These are phyloP conservation scores for Oncorhynchus kisutch DNA, from an alignment of 2,113 vertebrate genomes.

Conservation along the genomic window DNA sequence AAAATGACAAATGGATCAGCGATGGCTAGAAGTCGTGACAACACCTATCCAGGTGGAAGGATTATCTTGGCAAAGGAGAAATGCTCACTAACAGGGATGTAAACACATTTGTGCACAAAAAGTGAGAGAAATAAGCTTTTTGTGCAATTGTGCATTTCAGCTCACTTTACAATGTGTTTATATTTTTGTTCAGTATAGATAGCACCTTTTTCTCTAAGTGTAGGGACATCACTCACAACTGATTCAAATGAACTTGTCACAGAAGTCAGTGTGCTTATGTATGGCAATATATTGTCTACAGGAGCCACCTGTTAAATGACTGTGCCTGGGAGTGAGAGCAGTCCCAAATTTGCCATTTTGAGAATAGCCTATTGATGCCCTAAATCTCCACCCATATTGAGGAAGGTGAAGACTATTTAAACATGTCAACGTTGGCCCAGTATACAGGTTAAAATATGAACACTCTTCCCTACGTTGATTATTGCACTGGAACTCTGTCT, in stretches of 20 bases:
- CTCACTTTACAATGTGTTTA: too few relatives aligned
- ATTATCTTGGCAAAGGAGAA: too few relatives aligned
- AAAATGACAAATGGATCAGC: too few relatives aligned
- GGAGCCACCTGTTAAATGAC: neutral
- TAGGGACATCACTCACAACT: neutral
- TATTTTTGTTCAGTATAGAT: too few relatives aligned
- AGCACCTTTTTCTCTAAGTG: too few relatives aligned
- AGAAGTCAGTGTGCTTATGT: neutral
- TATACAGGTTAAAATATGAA: slow-evolving; percentile 15
- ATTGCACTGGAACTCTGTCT: slow-evolving; percentile 28
- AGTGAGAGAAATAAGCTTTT: too few relatives aligned
- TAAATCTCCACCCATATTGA: neutral
- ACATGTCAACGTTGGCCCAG: slow-evolving; percentile 15
- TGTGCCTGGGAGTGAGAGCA: neutral
- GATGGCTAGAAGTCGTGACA: too few relatives aligned
- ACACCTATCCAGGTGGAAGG: too few relatives aligned
- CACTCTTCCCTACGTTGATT: slow-evolving; percentile 24
- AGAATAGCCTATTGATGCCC: too few relatives aligned
- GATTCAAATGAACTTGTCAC: neutral
- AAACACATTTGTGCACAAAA: too few relatives aligned
- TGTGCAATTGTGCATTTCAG: too few relatives aligned
- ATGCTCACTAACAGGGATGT: too few relatives aligned
- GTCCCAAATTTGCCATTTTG: neutral
- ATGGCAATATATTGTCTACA: neutral
- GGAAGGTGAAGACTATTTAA: slow-evolving; percentile 3